Evolutionary conservation across 2,113 vertebrate species (phyloP).

Genomic region (Oreochromis tanganicae): DNA sequence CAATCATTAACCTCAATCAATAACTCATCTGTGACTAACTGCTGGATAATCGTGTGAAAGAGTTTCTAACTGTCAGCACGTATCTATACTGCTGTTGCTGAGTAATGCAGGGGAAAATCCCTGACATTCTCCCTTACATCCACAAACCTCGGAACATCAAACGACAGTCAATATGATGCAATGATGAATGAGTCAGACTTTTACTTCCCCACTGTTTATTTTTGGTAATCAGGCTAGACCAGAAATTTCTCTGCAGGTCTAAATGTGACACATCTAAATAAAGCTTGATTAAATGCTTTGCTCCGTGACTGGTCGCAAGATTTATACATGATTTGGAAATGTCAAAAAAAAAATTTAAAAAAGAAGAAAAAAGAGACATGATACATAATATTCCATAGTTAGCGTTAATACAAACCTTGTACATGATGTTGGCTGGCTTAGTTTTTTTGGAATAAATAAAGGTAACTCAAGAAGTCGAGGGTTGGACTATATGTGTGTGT

Average conservation of each 20-base stretch:
- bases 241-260: conserved; percentile 4
- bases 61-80: neutral
- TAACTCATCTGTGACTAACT: neutral
- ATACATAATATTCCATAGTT: conserved; percentile 20
- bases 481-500: neutral
- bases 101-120: conserved; percentile 23
- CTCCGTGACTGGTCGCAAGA: conserved; percentile 17
- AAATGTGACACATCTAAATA: conserved; percentile 37
- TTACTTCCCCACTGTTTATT: conserved; percentile 50
- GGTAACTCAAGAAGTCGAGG: neutral
- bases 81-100: neutral
- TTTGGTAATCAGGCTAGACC: conserved; percentile 52
- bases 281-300: conserved; percentile 32
- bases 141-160: conserved; percentile 22
- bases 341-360: neutral
- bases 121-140: neutral
- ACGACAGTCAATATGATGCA: conserved; percentile 46
- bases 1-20: neutral
- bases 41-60: neutral
- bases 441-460: conserved; percentile 32
- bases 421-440: conserved; percentile 5
- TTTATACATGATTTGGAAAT: conserved; percentile 20
- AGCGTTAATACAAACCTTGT: conserved; percentile 21
- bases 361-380: neutral
- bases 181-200: conserved; percentile 46